These are phyloP conservation scores for Echinarachnius parma DNA, from an alignment of 53 echinoderm and acorn worm genomes.

Conservation along the genomic window DNA sequence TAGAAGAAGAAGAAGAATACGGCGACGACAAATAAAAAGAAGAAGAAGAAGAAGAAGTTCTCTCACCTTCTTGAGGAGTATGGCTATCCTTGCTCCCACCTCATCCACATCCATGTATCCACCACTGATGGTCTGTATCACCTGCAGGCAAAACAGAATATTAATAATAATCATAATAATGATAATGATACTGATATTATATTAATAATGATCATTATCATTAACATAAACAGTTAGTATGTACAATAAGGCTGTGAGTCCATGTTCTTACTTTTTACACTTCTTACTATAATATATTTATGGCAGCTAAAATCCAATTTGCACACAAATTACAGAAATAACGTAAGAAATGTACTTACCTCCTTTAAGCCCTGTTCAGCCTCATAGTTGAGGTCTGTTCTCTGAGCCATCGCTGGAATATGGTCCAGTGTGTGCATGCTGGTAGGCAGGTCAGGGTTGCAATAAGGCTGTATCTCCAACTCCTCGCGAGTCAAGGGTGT, in stretches of 20 bases:
- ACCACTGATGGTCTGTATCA: slow-evolving; percentile 51
- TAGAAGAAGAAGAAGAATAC: too few species aligned
- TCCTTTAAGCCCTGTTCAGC: slow-evolving; percentile 88
- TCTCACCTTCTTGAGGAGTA: slow-evolving; percentile 64
- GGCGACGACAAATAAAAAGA: too few species aligned
- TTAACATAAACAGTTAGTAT: too few species aligned
- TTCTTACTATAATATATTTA: too few species aligned
- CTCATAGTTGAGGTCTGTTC: slow-evolving; percentile 53
- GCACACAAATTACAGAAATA: too few species aligned
- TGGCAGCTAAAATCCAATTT: too few species aligned
- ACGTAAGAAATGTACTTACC: too few species aligned
- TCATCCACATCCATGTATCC: slow-evolving; percentile 52
- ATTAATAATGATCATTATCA: too few species aligned
- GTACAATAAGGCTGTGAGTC: too few species aligned
- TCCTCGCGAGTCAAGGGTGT: slow-evolving; percentile 37
- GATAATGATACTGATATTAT: too few species aligned
- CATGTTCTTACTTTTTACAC: too few species aligned
- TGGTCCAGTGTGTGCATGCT: slow-evolving; percentile 95
- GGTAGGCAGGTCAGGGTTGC: slow-evolving; percentile 58
- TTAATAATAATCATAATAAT: background rate
- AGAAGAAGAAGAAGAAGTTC: too few species aligned
- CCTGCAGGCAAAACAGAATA: background rate
- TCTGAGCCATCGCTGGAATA: slow-evolving; percentile 64
- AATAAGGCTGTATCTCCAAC: slow-evolving; percentile 56
- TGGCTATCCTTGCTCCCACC: slow-evolving; percentile 67